These are phyloP conservation scores for Eristalinus sepulchralis DNA, from an alignment of 2,888 invertebrate species.

Conservation along the genomic window DNA sequence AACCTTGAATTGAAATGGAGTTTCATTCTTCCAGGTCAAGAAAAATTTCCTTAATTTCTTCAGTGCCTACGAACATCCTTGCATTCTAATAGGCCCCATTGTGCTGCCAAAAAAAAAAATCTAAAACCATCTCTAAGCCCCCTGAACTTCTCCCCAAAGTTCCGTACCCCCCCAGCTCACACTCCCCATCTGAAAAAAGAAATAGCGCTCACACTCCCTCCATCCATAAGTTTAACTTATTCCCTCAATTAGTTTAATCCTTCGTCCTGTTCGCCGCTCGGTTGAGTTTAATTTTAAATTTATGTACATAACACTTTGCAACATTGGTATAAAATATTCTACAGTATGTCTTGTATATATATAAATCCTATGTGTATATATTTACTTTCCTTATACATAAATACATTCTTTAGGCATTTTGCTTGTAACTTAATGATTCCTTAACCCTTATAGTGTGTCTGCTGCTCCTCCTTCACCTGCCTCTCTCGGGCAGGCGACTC, in stretches of 20 bases:
- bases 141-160: too few relatives aligned
- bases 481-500: background rate
- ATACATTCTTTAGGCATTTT: constrained; percentile 61
- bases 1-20: too few relatives aligned
- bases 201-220: background rate
- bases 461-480: background rate
- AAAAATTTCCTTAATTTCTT: too few relatives aligned
- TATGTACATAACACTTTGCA: constrained; percentile 70
- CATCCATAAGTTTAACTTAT: background rate
- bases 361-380: constrained; percentile 73
- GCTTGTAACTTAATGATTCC: constrained; percentile 38
- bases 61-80: too few relatives aligned
- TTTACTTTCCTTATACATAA: constrained; percentile 66
- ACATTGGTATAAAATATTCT: constrained; percentile 72
- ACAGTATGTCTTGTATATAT: constrained; percentile 58
- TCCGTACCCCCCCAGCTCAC: background rate
- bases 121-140: too few relatives aligned
- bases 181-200: background rate
- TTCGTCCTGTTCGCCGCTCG: too few relatives aligned
- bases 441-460: constrained; percentile 30
- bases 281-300: constrained; percentile 4
- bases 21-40: too few relatives aligned
- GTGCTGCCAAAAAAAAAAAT: too few relatives aligned
- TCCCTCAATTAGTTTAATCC: constrained; percentile 9
- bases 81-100: too few relatives aligned